phyloP scores from a whole-genome alignment of 2,113 vertebrate genomes.

The Spea multiplicata region DNA sequence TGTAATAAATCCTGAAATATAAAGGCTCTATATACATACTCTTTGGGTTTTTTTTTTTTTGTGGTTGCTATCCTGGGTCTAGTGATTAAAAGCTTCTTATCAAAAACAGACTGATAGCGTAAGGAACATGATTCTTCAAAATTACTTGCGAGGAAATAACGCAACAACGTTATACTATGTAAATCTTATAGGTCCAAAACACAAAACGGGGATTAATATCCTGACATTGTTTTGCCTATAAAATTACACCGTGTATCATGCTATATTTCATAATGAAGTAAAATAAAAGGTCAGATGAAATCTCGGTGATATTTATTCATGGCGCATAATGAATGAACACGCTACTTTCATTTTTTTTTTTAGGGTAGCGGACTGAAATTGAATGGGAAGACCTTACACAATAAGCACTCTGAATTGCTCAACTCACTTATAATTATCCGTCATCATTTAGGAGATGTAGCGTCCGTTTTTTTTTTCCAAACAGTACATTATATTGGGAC shows the following conservation, averaged over 20 bases:
- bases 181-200: conserved; percentile 48
- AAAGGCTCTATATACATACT: conserved; percentile 30
- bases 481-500: conserved; percentile 18
- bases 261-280: conserved; percentile 48
- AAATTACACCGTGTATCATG: conserved; percentile 44
- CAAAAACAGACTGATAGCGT: conserved; percentile 32
- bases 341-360: conserved; percentile 32
- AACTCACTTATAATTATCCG: conserved; percentile 33
- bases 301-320: conserved; percentile 48
- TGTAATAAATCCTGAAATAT: conserved; percentile 40
- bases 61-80: conserved; percentile 11
- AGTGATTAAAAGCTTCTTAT: conserved; percentile 40
- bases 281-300: conserved; percentile 49
- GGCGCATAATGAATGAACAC: conserved; percentile 39
- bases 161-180: conserved; percentile 30
- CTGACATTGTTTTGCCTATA: conserved; percentile 47
- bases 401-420: background rate
- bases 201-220: conserved; percentile 47
- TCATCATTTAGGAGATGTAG: conserved; percentile 45
- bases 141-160: conserved; percentile 11
- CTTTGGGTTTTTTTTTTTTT: conserved; percentile 7
- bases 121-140: conserved; percentile 20
- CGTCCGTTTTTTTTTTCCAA: no score
- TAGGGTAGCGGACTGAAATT: conserved; percentile 18
- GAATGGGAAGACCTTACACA: conserved; percentile 15